Evolutionary conservation across 1,140 invertebrate genomes (phyloP), one percentile per base, ranked within the genome.

Genomic region (Hylyphantes graminicola): DNA sequence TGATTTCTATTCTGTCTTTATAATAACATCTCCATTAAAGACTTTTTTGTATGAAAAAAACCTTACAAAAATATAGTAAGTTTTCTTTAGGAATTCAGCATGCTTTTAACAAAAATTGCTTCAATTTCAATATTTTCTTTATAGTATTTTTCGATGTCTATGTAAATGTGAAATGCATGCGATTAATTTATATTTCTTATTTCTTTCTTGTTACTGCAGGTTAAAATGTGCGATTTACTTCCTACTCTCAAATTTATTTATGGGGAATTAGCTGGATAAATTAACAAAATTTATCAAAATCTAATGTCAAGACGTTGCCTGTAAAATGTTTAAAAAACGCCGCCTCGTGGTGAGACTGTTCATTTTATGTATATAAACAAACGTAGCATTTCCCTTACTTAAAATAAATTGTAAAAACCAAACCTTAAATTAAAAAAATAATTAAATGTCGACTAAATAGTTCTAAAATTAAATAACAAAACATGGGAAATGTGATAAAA

Each of bases 181-280:
- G 9, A 64, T 77, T 75, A 75, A 77, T 77, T 77, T 19, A 63
- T 77, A 50, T 77, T 63, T 77, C 74, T 77, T 64, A 35, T 51
- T 72, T 72, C 21, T 67, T 67, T 67, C 64, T 67, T 67, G 68
- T 77, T 50, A 77, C n/a, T 50, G 11, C 35, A 77, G 74, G 74
- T 77, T 74, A 63, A 72, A 77, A 64, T 63, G 57, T 63, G 57
- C 57, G 48, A 64, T 63, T 77, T 77, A 64, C 61, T 64, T 77
- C 35, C 74, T 51, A 19, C 61, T 51, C 57, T 64, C 68, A 51
- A 64, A 77, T 64, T 77, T 55, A 77, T 77, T 77, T 77, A 50
- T 11, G 50, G 73, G 74, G 61, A 50, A 50, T 64, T 77, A 63
- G 74, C 74, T 64, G 74, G 74, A 51, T 63, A 77, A 77, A 77